These are phyloP conservation scores for Anneissia japonica DNA, from an alignment of 35 echinoderm and acorn worm species.

Conservation along the genomic window DNA sequence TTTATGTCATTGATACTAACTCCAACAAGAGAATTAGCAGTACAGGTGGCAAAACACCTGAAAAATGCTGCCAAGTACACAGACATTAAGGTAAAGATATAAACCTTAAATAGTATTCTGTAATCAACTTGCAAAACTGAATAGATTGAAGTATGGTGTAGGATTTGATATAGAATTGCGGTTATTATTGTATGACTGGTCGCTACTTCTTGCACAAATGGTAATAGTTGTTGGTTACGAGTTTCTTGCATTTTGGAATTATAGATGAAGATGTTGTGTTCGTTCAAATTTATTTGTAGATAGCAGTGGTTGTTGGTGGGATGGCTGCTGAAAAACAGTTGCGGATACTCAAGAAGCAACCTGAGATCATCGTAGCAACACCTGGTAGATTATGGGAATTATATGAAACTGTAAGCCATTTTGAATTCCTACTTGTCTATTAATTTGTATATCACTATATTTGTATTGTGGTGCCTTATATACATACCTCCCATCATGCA, in stretches of 20 bases:
- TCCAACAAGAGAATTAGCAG: constrained; percentile 84
- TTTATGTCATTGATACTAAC: constrained; percentile 61
- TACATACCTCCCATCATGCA: not conserved
- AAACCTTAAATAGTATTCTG: too few relatives aligned
- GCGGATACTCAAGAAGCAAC: constrained; percentile 69
- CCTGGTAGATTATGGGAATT: constrained; percentile 97
- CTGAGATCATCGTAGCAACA: constrained; percentile 86
- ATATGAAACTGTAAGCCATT: constrained; percentile 42
- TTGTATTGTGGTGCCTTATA: too few relatives aligned
- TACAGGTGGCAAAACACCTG: constrained; percentile 89
- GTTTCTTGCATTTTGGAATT: too few relatives aligned
- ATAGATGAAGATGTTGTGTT: too few relatives aligned
- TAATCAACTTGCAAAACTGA: too few relatives aligned
- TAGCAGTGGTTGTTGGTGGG: constrained; percentile 89
- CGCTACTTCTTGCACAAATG: too few relatives aligned
- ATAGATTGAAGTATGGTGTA: too few relatives aligned
- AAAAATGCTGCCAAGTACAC: constrained; percentile 65
- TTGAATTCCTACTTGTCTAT: not conserved
- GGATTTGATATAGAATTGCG: too few relatives aligned
- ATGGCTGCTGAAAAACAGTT: constrained; percentile 89
- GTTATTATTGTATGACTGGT: too few relatives aligned
- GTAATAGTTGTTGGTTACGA: too few relatives aligned
- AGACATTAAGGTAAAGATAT: constrained; percentile 65
- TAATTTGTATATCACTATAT: too few relatives aligned
- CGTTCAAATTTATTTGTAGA: constrained; percentile 27